Base-by-base conservation (phyloP, 2,797 vertebrate genomes). In the Pantherophis alleghaniensis region DNA sequence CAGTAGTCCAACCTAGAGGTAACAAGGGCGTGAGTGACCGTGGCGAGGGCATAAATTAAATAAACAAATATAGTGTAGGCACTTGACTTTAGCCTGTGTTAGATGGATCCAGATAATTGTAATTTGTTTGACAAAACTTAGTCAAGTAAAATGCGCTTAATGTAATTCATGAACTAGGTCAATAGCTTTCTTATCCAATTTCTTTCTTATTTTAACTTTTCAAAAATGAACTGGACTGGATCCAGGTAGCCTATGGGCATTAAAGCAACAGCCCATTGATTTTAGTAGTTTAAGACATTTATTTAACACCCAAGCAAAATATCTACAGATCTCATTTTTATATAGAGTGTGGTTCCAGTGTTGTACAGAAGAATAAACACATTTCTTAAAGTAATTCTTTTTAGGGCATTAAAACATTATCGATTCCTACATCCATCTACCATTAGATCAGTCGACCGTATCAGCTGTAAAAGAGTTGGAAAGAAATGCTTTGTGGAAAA, bases 401-500 rank as follows among this genome's bases (percentile, higher is more conserved):
- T 94, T 56, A 92, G 56, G 91, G 94, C 7, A 3, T 93, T 91
- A 86, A 90, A 92, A 90, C 0, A 32, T 2, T 91, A 87, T 93
- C 93, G 79, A 47, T 94, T 94, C 51, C 90, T 92, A 56, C 89
- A 91, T 69, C 26, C 95, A 95, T 95, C 55, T 37, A 91, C 11
- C 13, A 32, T 63, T 95, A 89, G 26, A 24, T 87, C 56, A 91
- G 69, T 96, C 47, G 92, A 91, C 28, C 26, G 92, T 94, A 93
- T 37, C 89, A 89, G 7, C 16, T 55, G 83, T 63, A 91, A 91
- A 83, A 32, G 61, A 87, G 79, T 47, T 83, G 79, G 83, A 92
- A 86, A 93, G 37, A 90, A 95, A 97, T 93, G 86, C 6, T 93
- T 90, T 89, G 56, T 91, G 47, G 53, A 89, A 89, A 91, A 26